Base-by-base conservation (phyloP, 2,888 invertebrate genomes). In the Tiliacea aurago region DNA sequence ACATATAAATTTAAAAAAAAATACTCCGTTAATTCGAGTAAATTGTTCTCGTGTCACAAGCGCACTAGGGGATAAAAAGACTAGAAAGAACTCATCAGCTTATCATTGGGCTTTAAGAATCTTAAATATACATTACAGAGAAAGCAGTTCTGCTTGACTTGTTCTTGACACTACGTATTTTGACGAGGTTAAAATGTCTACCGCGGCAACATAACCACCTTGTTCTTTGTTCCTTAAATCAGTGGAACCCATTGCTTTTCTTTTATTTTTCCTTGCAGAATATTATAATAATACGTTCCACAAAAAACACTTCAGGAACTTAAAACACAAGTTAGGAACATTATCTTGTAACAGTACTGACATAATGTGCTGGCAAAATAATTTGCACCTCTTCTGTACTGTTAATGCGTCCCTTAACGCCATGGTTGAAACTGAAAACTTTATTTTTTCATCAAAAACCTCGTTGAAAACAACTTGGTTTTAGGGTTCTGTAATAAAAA, bases 381-480 rank as follows among this genome's bases (percentile, higher is more conserved):
- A 81, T 86, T 84, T 77, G 45, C 76, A 81, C 76, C 78, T 68
- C 70, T 72, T 73, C 58, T 68, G n/a, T 58, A 51, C 59, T 69
- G 49, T 61, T 78, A 73, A 84, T 67, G 70, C 23, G 76, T 77
- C 84, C 84, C 76, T 20, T 51, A 77, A 75, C 75, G 67, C 71
- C 55, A 67, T 86, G 76, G 81, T 81, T 76, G 55, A 70, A 81
- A 70, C 67, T 65, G 15, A 1, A 59, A 78, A 64, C 78, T 64
- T 63, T 79, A 56, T 78, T 78, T 86, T 83, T 78, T 78, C 63
- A 61, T 70, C 49, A 84, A 71, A 73, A 83, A 77, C 47, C 55
- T 74, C 62, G 43, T 58, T 64, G 33, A 23, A 28, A 33, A 20
- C 41, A 70, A 76, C 70, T 78, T 69, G 10, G 13, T 76, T 76